Evolutionary conservation across 2,888 invertebrate genomes (phyloP), one percentile per base, ranked within the genome.

Genomic region (Tromatobia lineatoria): DNA sequence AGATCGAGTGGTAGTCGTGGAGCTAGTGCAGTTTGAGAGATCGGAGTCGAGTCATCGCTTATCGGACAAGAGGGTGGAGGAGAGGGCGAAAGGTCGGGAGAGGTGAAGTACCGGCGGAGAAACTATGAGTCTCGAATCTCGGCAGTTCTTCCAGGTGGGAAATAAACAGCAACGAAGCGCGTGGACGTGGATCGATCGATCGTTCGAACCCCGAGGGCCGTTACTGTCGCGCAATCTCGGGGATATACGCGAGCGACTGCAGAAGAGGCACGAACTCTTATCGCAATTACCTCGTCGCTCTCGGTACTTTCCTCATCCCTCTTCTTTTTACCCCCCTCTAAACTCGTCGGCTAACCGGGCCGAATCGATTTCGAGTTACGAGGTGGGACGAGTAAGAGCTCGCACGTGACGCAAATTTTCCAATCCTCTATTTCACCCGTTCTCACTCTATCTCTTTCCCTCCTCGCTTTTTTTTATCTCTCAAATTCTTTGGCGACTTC

Each of bases 231-330:
- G 80, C 67, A 77, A 80, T 84, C 69, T 61, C 61, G 47, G 47
- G 47, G 29, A 61, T 74, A 74, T 64, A 64, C 25, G 20, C 47
- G 34, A 57, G 34, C 45, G 47, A 45, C 78, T 82, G 78, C 73
- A 84, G 82, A 84, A 84, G 86, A 81, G 77, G 70, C 82, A 82
- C 86, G 85, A 88, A 88, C 87, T 87, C 87, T 86, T 88, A 87
- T 88, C 88, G 85, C 89, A 87, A 89, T 88, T 88, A 88, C 88
- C 86, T 83, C 86, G 85, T 87, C 84, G 82, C 76, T 86, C 74
- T 74, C 59, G 67, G 52, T 75, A 66, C 74, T 82, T 86, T 82
- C 47, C 8, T 34, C 70, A 66, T 75, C 45, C 15, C 38, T 23
- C 45, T 50, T 38, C 20, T 73, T 64, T 59, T 64, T 42, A 57